Base-by-base conservation (phyloP, 2,113 vertebrate species). In the Epinephelus fuscoguttatus region DNA sequence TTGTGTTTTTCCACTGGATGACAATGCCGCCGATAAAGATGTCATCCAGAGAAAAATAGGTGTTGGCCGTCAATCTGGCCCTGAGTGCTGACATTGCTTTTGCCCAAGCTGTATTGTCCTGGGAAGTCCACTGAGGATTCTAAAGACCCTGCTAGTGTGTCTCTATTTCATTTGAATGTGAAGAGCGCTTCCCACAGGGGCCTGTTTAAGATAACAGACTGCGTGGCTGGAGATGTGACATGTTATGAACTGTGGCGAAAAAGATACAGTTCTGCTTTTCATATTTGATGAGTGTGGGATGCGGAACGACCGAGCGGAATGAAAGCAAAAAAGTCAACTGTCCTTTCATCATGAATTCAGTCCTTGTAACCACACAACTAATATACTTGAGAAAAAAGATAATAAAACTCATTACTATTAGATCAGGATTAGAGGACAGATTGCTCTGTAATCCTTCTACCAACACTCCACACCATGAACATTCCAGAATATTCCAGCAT, bases 1-100 rank as follows among this genome's bases (percentile, higher is more conserved):
- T 84, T 89, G 75, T 86, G 78, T 85, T 81, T 85, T 79, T 83
- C 50, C 72, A 62, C 66, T 18, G 85, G 81, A 87, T 91, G 91
- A 89, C 86, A 87, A 91, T 90, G 77, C 25, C 74, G 42, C 82
- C 17, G 83, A 93, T 92, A 89, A 92, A 93, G 89, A 94, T 92
- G 81, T 92, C 87, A 89, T 74, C 73, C 77, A 62, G 81, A 79
- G 80, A 84, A 81, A 90, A 89, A 87, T 87, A 92, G 83, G 85
- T 89, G 89, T 84, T 82, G 87, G 71, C 80, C 74, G 25, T 85
- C 84, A 83, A 55, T 64, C 42, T 8, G 77, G 72, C 76, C 70
- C 67, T 18, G 84, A 83, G 84, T 70, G 71, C 80, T 84, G 84
- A 91, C 89, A 78, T 70, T 9, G 82, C 59, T 60, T 68, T 47